phyloP scores from a whole-genome alignment of 2,888 invertebrate genomes.

The Cantharis lateralis region DNA sequence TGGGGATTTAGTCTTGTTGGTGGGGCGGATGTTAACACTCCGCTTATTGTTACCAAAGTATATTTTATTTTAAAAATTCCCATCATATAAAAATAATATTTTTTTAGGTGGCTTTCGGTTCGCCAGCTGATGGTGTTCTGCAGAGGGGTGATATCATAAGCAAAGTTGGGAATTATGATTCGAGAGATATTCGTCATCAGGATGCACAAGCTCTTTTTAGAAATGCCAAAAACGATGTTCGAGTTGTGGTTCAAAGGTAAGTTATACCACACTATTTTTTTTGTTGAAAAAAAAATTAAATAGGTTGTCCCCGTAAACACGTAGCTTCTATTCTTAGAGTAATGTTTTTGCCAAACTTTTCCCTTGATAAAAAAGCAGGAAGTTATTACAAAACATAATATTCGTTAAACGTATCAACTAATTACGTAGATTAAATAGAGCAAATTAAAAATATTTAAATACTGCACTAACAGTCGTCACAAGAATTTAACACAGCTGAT shows the following conservation, averaged over 20 bases:
- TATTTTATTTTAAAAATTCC: slow-evolving; percentile 45
- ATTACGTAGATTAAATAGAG: neutral
- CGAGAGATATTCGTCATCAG: slow-evolving; percentile 84
- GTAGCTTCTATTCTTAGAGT: neutral
- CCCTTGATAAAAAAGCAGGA: slow-evolving; percentile 12
- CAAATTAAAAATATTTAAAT: neutral
- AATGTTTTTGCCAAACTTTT: slow-evolving; percentile 17
- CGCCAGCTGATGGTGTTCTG: slow-evolving; percentile 83
- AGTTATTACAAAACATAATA: slow-evolving; percentile 7
- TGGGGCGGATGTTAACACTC: slow-evolving; percentile 83
- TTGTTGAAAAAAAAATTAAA: slow-evolving; percentile 8
- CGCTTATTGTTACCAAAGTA: slow-evolving; percentile 89
- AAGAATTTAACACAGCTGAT: neutral
- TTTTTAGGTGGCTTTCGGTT: slow-evolving; percentile 81
- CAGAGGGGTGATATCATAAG: slow-evolving; percentile 89
- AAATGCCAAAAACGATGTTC: slow-evolving; percentile 78
- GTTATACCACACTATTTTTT: neutral
- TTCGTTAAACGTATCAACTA: neutral
- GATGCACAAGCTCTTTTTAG: slow-evolving; percentile 89
- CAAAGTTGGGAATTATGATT: slow-evolving; percentile 89
- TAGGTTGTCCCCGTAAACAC: neutral
- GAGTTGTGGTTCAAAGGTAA: slow-evolving; percentile 83
- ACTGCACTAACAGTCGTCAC: neutral
- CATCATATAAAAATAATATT: slow-evolving; percentile 1
- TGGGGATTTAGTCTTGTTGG: slow-evolving; percentile 90